phyloP scores from a whole-genome alignment of 2,888 invertebrate genomes.

The Trachelus troglodyta region DNA sequence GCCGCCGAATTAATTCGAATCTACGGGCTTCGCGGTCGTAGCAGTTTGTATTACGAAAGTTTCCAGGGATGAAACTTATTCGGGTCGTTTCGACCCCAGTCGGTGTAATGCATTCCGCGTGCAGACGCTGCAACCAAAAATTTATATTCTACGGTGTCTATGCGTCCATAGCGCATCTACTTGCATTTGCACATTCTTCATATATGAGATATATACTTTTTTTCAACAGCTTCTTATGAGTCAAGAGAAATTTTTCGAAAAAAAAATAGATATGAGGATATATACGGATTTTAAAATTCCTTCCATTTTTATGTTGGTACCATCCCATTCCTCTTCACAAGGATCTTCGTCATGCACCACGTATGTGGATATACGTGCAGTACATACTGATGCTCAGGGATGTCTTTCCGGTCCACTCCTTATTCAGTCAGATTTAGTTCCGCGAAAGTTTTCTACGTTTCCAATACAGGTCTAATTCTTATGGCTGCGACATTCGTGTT shows the following conservation, averaged over 20 bases:
- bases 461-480: background rate
- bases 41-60: conserved; percentile 45
- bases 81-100: background rate
- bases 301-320: background rate
- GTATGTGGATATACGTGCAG: background rate
- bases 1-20: conserved; percentile 57
- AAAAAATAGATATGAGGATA: background rate
- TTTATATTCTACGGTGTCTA: background rate
- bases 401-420: background rate
- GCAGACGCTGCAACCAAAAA: background rate
- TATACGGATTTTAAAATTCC: background rate
- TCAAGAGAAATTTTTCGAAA: background rate
- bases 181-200: background rate
- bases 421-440: background rate
- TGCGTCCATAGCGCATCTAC: background rate
- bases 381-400: background rate
- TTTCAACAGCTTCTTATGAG: background rate
- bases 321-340: background rate
- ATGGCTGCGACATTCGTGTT: background rate
- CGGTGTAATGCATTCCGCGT: background rate
- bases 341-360: background rate
- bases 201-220: background rate
- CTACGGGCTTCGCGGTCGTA: conserved; percentile 35
- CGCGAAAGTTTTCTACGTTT: background rate
- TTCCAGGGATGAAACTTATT: conserved; percentile 14